Conservation (phyloP, 2,113 vertebrate genomes). For the Zapus hudsonius region DNA sequence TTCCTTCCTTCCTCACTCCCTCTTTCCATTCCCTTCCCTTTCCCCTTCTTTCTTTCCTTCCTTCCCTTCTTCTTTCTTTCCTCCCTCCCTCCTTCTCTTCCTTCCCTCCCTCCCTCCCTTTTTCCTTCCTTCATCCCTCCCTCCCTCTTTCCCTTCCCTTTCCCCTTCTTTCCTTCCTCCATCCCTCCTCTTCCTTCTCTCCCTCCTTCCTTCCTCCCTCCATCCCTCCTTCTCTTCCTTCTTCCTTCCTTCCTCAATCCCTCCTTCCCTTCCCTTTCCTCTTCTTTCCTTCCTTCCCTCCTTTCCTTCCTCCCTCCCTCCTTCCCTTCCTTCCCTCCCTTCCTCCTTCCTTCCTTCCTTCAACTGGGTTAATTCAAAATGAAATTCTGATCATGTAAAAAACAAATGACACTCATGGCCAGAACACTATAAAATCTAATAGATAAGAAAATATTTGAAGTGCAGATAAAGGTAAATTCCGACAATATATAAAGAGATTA, state of each 20-base stretch:
- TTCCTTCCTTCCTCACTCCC: background rate
- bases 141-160: background rate
- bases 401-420: too few species aligned
- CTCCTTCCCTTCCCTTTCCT: too few species aligned
- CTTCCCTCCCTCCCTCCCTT: background rate
- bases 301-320: too few species aligned
- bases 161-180: background rate
- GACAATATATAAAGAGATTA: conserved; percentile 11
- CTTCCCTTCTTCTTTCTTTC: background rate
- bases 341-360: background rate
- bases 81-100: background rate
- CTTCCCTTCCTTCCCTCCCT: background rate
- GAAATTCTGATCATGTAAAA: background rate
- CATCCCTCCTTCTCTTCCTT: too few species aligned
- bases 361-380: too few species aligned
- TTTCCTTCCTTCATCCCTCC: background rate
- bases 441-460: conserved; percentile 1
- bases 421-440: background rate
- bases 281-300: background rate
- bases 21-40: too few species aligned
- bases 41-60: too few species aligned
- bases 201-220: background rate
- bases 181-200: background rate
- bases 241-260: background rate
- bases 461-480: conserved; percentile 3